Conservation (phyloP, 2,797 vertebrate species). For the Adelosebastes latens region DNA sequence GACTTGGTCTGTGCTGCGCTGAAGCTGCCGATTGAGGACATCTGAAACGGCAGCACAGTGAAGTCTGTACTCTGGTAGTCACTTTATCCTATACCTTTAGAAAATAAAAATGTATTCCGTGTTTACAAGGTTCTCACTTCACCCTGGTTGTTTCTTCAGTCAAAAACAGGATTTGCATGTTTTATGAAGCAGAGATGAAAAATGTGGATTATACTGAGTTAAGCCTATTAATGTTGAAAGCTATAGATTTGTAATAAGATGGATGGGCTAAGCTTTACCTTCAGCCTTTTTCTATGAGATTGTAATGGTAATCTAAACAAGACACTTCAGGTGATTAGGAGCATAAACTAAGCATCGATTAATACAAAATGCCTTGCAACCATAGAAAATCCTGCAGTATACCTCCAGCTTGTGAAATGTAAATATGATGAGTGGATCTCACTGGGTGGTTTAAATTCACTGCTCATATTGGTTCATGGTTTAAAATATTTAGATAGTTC, state of each 20-base stretch:
- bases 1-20: background rate
- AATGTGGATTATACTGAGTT: constrained; percentile 61
- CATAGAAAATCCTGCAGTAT: constrained; percentile 6
- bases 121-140: constrained; percentile 51
- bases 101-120: constrained; percentile 25
- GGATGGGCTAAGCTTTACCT: constrained; percentile 53
- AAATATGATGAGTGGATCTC: background rate
- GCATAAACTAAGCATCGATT: constrained; percentile 30
- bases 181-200: constrained; percentile 52
- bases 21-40: background rate
- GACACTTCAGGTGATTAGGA: constrained; percentile 53
- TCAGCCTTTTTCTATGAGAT: constrained; percentile 45
- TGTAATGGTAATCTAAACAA: constrained; percentile 57
- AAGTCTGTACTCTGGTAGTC: background rate
- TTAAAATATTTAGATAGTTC: background rate
- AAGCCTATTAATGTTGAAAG: constrained; percentile 69
- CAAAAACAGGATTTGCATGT: constrained; percentile 70
- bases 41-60: background rate
- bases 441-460: constrained; percentile 2
- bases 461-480: background rate
- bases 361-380: constrained; percentile 10
- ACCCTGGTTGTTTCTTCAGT: constrained; percentile 45
- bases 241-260: constrained; percentile 65
- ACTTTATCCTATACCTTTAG: constrained; percentile 1
- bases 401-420: background rate